phyloP scores from a whole-genome alignment of 2,797 vertebrate genomes.

The Kryptolebias ocellatus region DNA sequence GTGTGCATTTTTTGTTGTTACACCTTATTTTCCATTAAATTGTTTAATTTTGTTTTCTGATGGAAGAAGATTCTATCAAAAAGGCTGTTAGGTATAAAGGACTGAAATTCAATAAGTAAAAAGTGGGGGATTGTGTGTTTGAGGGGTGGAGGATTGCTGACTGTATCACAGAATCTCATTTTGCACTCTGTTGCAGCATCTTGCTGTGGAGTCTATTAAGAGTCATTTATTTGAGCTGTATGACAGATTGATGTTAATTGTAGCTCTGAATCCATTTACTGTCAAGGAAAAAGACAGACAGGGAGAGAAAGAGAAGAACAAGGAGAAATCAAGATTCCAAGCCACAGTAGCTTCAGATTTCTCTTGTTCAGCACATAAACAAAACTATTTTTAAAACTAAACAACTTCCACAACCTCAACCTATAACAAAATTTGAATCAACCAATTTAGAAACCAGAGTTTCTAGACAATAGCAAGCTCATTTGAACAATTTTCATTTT shows the following conservation, averaged over 20 bases:
- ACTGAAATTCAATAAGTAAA: not conserved
- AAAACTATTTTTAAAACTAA: not conserved
- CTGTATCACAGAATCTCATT: constrained; percentile 30
- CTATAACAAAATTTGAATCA: no score
- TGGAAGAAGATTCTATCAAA: not conserved
- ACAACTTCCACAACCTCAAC: not conserved
- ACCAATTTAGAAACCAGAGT: no score
- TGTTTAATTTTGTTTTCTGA: not conserved
- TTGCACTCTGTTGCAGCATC: constrained; percentile 45
- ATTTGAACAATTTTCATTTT: no score
- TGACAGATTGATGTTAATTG: constrained; percentile 68
- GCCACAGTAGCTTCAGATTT: constrained; percentile 2
- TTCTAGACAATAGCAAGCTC: no score
- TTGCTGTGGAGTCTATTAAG: constrained; percentile 59
- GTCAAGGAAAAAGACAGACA: constrained; percentile 39
- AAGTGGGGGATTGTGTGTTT: not conserved
- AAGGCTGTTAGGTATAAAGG: not conserved
- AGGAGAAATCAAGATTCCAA: not conserved
- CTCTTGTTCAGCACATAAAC: not conserved
- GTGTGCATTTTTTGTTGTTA: no score
- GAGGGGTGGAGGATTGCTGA: constrained; percentile 10
- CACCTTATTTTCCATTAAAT: no score
- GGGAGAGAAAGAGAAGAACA: not conserved
- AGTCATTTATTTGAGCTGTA: constrained; percentile 61
- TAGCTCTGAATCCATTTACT: constrained; percentile 54